Base-by-base conservation (phyloP, 2,113 vertebrate species). In the Baryphthengus martii region DNA sequence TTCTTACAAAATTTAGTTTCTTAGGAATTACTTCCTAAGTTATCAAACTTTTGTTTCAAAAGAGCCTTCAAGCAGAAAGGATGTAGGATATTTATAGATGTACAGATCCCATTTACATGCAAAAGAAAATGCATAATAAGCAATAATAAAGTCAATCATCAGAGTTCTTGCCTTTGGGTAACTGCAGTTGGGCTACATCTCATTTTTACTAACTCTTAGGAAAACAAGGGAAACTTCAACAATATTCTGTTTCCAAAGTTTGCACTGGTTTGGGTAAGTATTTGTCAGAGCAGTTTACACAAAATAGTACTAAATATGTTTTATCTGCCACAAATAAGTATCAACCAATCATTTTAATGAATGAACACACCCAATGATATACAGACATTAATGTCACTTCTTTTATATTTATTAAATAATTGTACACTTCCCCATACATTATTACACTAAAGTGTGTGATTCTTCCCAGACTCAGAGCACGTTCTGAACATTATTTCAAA, bases 311-410 rank as follows among this genome's bases (percentile, higher is more conserved):
- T 89, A 84, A 62, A 61, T 93, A 95, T 89, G 18, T 83, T 87
- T 96, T 95, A 80, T 90, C 72, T 94, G 67, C 49, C 72, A 72
- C 26, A 92, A 93, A 91, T 70, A 74, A 92, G 70, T 74, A 95
- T 85, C 50, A 86, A 96, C 45, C 28, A 88, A 85, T 95, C 89
- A 86, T 96, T 97, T 97, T 96, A 96, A 97, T 94, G 83, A 97
- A 85, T 89, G 86, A 70, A 89, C 23, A 82, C n/a, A 67, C 39
- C 55, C 86, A 94, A 16, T 88, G 61, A 28, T 42, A 87, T 55
- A 65, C 81, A 91, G 52, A 66, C 84, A 78, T 94, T 85, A 93
- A 73, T 76, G 86, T 76, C 61, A 88, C 63, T 72, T 97, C 85
- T 68, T 87, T 33, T 42, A 4, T 96, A 97, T 98, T 97, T 97